Conservation (phyloP, 2,797 vertebrate genomes). For the Enteromius treurensis region DNA sequence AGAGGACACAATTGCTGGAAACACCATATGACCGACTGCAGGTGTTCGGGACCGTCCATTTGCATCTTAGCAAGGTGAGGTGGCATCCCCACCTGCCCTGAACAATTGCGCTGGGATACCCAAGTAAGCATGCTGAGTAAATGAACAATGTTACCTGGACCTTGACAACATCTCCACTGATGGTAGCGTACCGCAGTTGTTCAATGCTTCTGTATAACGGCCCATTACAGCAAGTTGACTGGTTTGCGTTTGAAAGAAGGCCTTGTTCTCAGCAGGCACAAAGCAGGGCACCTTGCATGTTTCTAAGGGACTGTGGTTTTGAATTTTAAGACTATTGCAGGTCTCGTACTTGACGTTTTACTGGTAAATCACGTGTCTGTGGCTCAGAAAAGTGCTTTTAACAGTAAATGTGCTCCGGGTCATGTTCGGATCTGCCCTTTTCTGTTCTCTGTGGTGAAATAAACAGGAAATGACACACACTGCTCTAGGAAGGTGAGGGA, state of each 20-base stretch:
- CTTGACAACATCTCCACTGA: slow-evolving; percentile 2
- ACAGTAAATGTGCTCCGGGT: slow-evolving; percentile 11
- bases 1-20: slow-evolving; percentile 17
- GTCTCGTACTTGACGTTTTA: slow-evolving; percentile 24
- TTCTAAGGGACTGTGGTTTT: background rate
- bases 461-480: slow-evolving; percentile 33
- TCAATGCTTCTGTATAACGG: background rate
- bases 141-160: background rate
- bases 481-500: slow-evolving; percentile 23
- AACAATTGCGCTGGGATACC: slow-evolving; percentile 35
- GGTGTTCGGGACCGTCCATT: slow-evolving; percentile 36
- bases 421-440: slow-evolving; percentile 38
- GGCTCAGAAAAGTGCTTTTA: slow-evolving; percentile 15
- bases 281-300: background rate
- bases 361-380: background rate
- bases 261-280: background rate
- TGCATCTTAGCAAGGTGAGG: slow-evolving; percentile 36
- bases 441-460: slow-evolving; percentile 27
- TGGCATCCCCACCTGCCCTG: slow-evolving; percentile 41
- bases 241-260: background rate
- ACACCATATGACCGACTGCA: slow-evolving; percentile 38
- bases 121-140: slow-evolving; percentile 37
- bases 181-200: background rate
- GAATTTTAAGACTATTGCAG: background rate
- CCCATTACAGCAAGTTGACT: background rate